Evolutionary conservation across 35 echinoderm and acorn worm genomes (phyloP).

Genomic region (Ptychodera flava): DNA sequence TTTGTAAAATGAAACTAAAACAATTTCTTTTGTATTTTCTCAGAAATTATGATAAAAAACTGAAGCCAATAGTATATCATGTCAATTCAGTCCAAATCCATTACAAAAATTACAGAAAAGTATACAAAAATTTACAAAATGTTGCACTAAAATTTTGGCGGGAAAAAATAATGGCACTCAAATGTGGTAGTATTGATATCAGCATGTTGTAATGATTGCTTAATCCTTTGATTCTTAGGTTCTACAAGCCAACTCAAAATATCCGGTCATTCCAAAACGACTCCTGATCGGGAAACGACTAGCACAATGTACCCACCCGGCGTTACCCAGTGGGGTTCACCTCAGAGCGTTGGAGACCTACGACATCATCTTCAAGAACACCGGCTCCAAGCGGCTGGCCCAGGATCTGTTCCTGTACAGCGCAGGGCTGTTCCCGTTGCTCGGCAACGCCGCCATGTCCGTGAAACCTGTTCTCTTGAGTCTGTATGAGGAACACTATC

Average conservation of each 20-base stretch:
- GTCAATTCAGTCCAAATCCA: no score
- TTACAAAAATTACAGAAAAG: no score
- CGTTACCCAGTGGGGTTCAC: conserved; percentile 93
- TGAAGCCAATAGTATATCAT: no score
- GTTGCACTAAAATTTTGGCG: no score
- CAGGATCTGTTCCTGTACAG: conserved; percentile 99
- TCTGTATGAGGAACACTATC: conserved; percentile 92
- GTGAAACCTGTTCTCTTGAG: conserved; percentile 84
- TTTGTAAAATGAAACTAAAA: no score
- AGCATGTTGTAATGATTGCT: no score
- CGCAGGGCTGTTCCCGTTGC: conserved; percentile 85
- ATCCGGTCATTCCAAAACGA: conserved; percentile 74
- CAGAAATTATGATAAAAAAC: no score
- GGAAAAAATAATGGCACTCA: no score
- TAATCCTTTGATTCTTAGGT: no score
- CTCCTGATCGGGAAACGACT: conserved; percentile 90
- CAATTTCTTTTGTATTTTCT: no score
- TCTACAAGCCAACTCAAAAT: conserved; percentile 76
- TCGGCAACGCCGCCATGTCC: conserved; percentile 90
- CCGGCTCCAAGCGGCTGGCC: conserved; percentile 75
- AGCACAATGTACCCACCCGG: conserved; percentile 98
- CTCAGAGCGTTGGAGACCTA: conserved; percentile 97
- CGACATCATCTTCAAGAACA: conserved; percentile 90
- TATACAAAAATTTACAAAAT: no score
- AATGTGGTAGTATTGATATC: no score